Base-by-base conservation (phyloP, 2,797 vertebrate genomes). In the Pagetopsis macropterus region DNA sequence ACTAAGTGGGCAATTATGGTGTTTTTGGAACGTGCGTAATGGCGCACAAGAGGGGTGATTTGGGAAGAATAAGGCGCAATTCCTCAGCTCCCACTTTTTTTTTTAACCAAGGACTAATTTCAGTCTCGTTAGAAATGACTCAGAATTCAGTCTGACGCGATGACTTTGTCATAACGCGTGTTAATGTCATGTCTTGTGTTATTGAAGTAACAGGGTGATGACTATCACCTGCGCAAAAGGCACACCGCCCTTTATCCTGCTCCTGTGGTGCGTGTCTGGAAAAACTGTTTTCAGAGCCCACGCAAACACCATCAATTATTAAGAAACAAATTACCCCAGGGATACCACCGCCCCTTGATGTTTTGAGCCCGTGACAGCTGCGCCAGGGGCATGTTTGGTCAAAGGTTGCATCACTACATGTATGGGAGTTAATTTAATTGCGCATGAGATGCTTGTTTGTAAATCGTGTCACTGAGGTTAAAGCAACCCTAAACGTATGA, bases 221-320 rank as follows among this genome's bases (percentile, higher is more conserved):
- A 93, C 92, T 92, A 89, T 93, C 91, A 89, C 90, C 91, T 92
- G 88, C 83, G 79, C 79, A 73, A 46, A n/a, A 83, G 63, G 87
- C 87, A 62, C 89, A 66, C 88, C 89, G 83, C 86, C 87, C 87
- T 92, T 90, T 91, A 90, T 92, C 75, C 89, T 7, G 79, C 83
- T 86, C 84, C 87, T 56, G 75, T 65, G 82, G 89, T 92, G 90
- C 90, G 91, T 91, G 90, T 92, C 90, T 94, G 92, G 92, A 93
- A 94, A 93, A 94, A 92, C 88, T 88, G 84, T 93, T 94, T 91
- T 93, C 87, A 81, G 90, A 81, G 91, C 82, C 89, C 89, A 92
- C 86, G 88, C 88, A 93, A 94, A 94, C 93, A 92, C 88, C 89
- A 93, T 94, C 81, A 93, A 94, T 94, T 93, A 93, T 94, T 95